A percentile compares a stretch with the other conserved stretches of the same genome.
Conservation (phyloP, 1,140 invertebrate genomes). For the Drosophila burlai region DNA sequence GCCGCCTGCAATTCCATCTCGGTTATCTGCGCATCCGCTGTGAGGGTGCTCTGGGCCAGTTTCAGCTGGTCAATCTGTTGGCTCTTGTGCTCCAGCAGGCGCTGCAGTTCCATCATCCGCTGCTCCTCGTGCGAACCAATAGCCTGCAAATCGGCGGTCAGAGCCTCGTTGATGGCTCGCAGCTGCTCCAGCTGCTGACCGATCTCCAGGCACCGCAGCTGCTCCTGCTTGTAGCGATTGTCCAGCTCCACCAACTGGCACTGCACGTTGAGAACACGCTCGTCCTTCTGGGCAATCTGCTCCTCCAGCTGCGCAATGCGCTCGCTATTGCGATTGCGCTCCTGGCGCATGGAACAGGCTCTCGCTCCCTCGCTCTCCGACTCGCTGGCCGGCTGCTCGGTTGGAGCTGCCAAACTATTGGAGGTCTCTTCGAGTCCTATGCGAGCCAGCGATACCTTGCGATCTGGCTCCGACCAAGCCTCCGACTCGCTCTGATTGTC, state of each 20-base stretch:
- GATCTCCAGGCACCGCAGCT: constrained; percentile 84
- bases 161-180: constrained; percentile 65
- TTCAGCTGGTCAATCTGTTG: constrained; percentile 67
- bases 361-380: constrained; percentile 70
- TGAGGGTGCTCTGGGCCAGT: constrained; percentile 74
- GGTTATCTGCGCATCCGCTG: constrained; percentile 73
- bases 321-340: constrained; percentile 83
- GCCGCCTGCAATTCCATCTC: constrained; percentile 82
- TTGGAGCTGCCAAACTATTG: constrained; percentile 40
- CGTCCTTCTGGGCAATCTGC: constrained; percentile 85
- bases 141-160: constrained; percentile 73
- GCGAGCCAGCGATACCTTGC: constrained; percentile 91
- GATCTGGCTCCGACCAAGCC: constrained; percentile 93
- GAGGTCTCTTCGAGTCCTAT: constrained; percentile 88
- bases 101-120: constrained; percentile 52
- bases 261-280: constrained; percentile 84
- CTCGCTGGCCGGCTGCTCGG: constrained; percentile 57
- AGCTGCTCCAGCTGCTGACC: constrained; percentile 63
- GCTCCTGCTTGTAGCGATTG: constrained; percentile 85
- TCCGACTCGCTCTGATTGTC: constrained; percentile 91
- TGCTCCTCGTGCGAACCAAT: constrained; percentile 64
- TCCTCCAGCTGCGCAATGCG: constrained; percentile 86
- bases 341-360: constrained; percentile 44
- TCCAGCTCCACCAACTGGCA: constrained; percentile 83
- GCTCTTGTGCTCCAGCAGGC: constrained; percentile 41